Evolutionary conservation across 2,113 vertebrate genomes (phyloP).

Genomic region (Donacobius atricapilla): DNA sequence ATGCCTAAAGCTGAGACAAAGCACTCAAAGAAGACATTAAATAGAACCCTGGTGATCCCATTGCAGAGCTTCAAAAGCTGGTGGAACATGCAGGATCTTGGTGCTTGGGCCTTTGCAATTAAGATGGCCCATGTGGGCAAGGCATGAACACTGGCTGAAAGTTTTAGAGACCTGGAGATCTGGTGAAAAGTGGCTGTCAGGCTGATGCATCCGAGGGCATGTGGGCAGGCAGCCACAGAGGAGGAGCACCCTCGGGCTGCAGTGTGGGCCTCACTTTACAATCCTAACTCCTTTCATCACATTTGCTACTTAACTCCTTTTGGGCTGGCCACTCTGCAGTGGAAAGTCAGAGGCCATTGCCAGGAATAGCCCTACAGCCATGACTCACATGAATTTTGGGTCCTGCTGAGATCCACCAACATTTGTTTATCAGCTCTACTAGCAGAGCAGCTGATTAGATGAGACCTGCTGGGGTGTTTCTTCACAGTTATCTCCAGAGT

Average conservation of each 20-base stretch:
- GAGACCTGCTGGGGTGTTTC: background rate
- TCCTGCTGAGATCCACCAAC: background rate
- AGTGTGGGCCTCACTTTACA: background rate
- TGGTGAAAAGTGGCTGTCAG: background rate
- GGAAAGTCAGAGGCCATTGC: background rate
- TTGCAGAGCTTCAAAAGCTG: accelerated
- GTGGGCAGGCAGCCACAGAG: background rate
- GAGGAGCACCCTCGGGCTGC: background rate
- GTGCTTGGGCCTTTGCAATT: background rate
- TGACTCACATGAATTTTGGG: background rate
- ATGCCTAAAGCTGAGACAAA: background rate
- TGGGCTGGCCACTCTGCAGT: background rate
- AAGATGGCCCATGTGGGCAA: background rate
- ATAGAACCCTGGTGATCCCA: background rate
- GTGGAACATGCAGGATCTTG: background rate
- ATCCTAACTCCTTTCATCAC: background rate
- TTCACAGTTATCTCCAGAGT: background rate
- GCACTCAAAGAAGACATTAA: background rate
- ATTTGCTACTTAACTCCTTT: background rate
- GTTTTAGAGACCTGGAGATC: background rate
- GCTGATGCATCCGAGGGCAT: accelerated
- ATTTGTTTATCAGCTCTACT: background rate
- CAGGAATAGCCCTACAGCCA: background rate
- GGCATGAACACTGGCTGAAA: background rate
- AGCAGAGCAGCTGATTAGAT: background rate